Base-by-base conservation (phyloP, 1,140 invertebrate species). In the Drosophila kanapiae region DNA sequence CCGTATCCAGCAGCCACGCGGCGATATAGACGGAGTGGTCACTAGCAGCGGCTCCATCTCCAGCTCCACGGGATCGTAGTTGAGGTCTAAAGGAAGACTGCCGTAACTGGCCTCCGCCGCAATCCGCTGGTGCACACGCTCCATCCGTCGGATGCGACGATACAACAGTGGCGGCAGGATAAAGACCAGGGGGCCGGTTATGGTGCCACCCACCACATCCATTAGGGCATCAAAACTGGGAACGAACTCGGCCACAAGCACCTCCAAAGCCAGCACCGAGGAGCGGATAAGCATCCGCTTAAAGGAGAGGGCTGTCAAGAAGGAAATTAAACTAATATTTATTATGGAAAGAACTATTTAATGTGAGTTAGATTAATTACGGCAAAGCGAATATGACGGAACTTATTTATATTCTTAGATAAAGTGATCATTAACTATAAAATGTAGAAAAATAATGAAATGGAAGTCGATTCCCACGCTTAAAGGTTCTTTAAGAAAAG, bases 141-240 rank as follows among this genome's bases (percentile, higher is more conserved):
- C 91, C 91, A 94, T 92, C 27, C 93, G 93, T 29, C 94, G 92
- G 4, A 96, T 94, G 91, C 94, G 94, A 4, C 94, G 90, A 53
- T 98, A 98, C 75, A 98, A 96, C 18, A 98, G 72, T 1, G 97
- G 96, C 0, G 98, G 98, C 27, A 98, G 94, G 16, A 99, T 94
- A 69, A 98, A 98, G 68, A 98, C 95, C 7, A 98, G 91, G 0
- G 97, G 97, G 0, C 97, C 96, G 0, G 96, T 97, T 1, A 98
- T 94, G 0, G 96, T 96, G 14, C 97, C 97, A 6, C 96, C 96
- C 6, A 98, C 95, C 5, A 99, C 93, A 31, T 97, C 95, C 95
- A 99, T 96, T 4, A 99, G 95, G n/a, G 97, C 94, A 71, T 98
- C 97, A 90, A 98, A 98, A 74, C 96, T 94, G 0, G 98, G 97